Percentiles rank a stretch among this genome's conserved stretches.
These are phyloP conservation scores for Callorhinus ursinus DNA, from an alignment of 2,113 vertebrate species.

Conservation along the genomic window DNA sequence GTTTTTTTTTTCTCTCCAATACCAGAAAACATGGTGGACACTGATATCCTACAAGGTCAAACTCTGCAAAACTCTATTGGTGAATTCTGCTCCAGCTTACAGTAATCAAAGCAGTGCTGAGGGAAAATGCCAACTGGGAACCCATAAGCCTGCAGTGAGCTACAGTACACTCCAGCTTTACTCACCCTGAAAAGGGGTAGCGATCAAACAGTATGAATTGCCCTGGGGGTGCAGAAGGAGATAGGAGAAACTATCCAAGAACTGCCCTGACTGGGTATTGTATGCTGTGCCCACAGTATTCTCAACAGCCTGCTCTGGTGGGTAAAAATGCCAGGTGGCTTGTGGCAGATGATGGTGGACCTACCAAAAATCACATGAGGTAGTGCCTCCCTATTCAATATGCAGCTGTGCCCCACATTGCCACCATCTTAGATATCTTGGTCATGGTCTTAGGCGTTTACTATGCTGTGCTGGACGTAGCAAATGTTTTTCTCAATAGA, in stretches of 20 bases:
- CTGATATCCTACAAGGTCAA: neutral
- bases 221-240: neutral
- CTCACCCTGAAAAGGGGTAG: neutral
- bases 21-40: neutral
- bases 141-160: neutral
- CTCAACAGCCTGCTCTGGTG: neutral
- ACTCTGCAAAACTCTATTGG: neutral
- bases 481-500: neutral
- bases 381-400: neutral
- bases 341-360: neutral
- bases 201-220: neutral
- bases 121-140: neutral
- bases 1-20: neutral
- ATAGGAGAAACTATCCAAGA: neutral
- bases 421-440: neutral
- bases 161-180: too few relatives aligned
- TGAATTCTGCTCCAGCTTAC: neutral
- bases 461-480: neutral
- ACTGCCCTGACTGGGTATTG: neutral
- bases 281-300: neutral
- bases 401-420: neutral
- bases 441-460: neutral
- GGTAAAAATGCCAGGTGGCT: neutral
- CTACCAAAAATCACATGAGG: neutral
- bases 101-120: neutral